Percentiles rank a stretch among this genome's conserved stretches.
Conservation (phyloP, 1,140 invertebrate genomes). For the Acromyrmex heyeri region DNA sequence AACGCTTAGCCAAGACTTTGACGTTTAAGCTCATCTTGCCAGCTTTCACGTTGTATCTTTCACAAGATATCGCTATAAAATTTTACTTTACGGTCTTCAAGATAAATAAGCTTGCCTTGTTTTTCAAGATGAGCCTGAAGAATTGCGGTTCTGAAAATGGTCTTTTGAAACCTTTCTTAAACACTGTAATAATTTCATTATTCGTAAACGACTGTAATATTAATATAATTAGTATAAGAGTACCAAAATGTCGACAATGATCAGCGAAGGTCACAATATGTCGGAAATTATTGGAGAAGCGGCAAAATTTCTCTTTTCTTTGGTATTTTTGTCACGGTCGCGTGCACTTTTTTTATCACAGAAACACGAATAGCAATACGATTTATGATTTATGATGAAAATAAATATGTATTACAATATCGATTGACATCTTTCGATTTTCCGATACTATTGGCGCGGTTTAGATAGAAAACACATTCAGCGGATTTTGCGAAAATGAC, state of each 20-base stretch:
- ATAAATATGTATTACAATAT: slow-evolving; percentile 54
- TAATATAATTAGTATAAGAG: slow-evolving; percentile 18
- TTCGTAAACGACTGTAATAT: slow-evolving; percentile 1
- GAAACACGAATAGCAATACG: slow-evolving; percentile 1
- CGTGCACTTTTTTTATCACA: not conserved
- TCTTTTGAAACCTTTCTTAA: slow-evolving; percentile 10
- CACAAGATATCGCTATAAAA: slow-evolving; percentile 28
- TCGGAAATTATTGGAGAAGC: not conserved
- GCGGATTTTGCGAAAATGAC: slow-evolving; percentile 16
- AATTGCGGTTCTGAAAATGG: not conserved
- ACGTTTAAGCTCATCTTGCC: slow-evolving; percentile 24
- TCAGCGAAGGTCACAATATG: not conserved
- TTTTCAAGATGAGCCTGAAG: not conserved
- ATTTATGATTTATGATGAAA: slow-evolving; percentile 31
- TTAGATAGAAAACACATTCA: slow-evolving; percentile 35
- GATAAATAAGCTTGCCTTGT: slow-evolving; percentile 43
- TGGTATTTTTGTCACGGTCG: not conserved
- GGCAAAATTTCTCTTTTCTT: not conserved
- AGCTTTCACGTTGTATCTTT: slow-evolving; percentile 22
- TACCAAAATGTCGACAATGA: not conserved
- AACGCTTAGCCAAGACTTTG: slow-evolving; percentile 27
- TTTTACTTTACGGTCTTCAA: not conserved
- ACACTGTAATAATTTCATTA: not conserved
- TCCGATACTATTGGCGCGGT: slow-evolving; percentile 8
- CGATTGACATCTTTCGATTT: slow-evolving; percentile 23